A percentile compares a stretch with the other conserved stretches of the same genome.
Conservation (phyloP, 2,113 vertebrate species). For the Leptosomus discolor region DNA sequence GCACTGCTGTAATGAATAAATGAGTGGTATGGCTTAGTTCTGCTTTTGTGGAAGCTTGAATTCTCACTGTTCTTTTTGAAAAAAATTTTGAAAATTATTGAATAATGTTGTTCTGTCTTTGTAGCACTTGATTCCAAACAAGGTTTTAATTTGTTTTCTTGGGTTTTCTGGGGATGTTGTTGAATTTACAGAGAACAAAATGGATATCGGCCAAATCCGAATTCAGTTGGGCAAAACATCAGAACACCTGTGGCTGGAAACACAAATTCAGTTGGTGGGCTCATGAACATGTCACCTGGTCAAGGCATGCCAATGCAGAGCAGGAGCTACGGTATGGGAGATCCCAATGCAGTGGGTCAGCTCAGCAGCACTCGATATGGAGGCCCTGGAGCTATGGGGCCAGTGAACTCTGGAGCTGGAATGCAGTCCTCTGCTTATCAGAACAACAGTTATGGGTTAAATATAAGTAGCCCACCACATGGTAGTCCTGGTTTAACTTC, state of each 20-base stretch:
- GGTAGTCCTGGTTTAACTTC: conserved; percentile 85
- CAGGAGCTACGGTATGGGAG: conserved; percentile 73
- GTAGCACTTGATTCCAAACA: neutral
- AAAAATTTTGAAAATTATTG: neutral
- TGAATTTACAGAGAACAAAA: conserved; percentile 86
- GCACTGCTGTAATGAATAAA: neutral
- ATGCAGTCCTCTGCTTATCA: conserved; percentile 85
- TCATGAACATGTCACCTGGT: conserved; percentile 80
- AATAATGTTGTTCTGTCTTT: neutral
- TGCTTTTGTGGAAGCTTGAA: neutral
- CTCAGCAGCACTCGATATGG: conserved; percentile 70
- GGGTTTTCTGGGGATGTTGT: neutral
- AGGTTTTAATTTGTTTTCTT: conserved; percentile 5
- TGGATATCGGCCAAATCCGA: conserved; percentile 85
- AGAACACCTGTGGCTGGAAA: conserved; percentile 80
- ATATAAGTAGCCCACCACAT: conserved; percentile 88
- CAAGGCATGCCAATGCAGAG: conserved; percentile 76
- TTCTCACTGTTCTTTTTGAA: neutral
- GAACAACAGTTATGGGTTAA: conserved; percentile 82
- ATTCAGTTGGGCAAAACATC: conserved; percentile 74
- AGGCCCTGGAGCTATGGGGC: conserved; percentile 51
- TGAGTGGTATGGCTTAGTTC: neutral
- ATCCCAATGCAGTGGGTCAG: conserved; percentile 62
- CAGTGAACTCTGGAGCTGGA: conserved; percentile 52
- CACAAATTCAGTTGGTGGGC: conserved; percentile 74